These are phyloP conservation scores for Amphibalanus amphitrite DNA, from an alignment of 1,140 invertebrate species.

Conservation along the genomic window DNA sequence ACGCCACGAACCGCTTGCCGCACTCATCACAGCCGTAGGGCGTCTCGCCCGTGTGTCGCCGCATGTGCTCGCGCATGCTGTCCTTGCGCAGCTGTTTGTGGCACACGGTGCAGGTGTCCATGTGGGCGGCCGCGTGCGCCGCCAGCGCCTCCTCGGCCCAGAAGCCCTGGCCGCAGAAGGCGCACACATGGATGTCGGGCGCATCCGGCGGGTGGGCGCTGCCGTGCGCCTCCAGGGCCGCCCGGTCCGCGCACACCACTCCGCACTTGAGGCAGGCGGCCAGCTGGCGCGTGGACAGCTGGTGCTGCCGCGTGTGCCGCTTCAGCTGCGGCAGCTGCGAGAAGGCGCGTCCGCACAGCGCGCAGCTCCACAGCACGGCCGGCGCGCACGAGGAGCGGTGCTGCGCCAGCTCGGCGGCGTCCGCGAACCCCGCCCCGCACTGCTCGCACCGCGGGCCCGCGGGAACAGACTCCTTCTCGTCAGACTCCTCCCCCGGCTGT, in stretches of 20 bases:
- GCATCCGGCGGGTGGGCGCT: background rate
- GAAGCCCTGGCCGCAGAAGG: background rate
- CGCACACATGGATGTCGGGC: background rate
- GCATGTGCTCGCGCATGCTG: constrained; percentile 46
- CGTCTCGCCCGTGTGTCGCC: constrained; percentile 82
- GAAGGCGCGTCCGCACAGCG: background rate
- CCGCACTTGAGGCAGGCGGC: background rate
- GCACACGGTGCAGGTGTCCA: background rate
- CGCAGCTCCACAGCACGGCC: background rate
- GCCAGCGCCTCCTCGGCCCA: background rate
- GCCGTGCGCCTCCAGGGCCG: background rate
- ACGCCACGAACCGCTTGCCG: constrained; percentile 18
- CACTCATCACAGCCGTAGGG: constrained; percentile 52
- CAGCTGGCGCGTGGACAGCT: background rate
- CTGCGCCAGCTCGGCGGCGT: background rate
- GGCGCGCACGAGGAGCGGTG: background rate
- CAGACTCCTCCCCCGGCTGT: background rate
- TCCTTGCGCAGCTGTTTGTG: background rate
- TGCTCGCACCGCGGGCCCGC: background rate
- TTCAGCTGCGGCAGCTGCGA: background rate
- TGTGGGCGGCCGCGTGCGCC: background rate
- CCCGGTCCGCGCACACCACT: background rate
- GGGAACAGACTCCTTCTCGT: background rate
- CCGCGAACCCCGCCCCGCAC: background rate
- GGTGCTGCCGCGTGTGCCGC: background rate